phyloP scores from a whole-genome alignment of 2,797 vertebrate genomes.

The Sparus aurata region DNA sequence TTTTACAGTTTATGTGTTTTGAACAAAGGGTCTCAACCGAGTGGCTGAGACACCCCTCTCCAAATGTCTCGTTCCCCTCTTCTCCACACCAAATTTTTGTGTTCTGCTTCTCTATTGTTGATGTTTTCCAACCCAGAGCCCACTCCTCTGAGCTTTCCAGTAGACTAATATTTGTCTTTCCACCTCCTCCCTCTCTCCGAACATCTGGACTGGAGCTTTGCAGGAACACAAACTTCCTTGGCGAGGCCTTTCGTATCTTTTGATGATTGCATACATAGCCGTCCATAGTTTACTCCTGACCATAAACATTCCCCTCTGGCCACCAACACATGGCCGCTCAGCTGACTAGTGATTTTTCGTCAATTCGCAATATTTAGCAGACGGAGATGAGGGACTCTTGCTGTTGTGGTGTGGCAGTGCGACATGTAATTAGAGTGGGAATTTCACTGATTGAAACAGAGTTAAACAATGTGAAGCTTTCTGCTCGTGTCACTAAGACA shows the following conservation, averaged over 20 bases:
- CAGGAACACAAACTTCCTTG: conserved; percentile 75
- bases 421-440: background rate
- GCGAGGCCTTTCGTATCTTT: conserved; percentile 55
- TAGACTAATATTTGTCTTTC: conserved; percentile 89
- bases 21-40: conserved; percentile 10
- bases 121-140: conserved; percentile 68
- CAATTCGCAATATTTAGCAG: conserved; percentile 34
- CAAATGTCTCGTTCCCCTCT: conserved; percentile 1
- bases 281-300: conserved; percentile 68
- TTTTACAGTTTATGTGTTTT: conserved; percentile 39
- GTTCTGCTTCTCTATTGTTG: conserved; percentile 66
- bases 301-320: conserved; percentile 72
- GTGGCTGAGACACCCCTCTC: conserved; percentile 15
- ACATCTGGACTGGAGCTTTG: conserved; percentile 80
- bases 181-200: conserved; percentile 72
- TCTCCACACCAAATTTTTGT: conserved; percentile 40
- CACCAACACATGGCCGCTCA: conserved; percentile 43
- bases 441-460: conserved; percentile 12
- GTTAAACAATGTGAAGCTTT: background rate
- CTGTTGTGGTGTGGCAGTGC: conserved; percentile 6
- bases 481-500: background rate
- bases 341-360: conserved; percentile 49
- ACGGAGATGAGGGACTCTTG: conserved; percentile 12
- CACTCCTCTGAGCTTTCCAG: conserved; percentile 74
- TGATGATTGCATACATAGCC: conserved; percentile 67